phyloP scores from a whole-genome alignment of 2,113 vertebrate genomes.

The Poicephalus meyeri region DNA sequence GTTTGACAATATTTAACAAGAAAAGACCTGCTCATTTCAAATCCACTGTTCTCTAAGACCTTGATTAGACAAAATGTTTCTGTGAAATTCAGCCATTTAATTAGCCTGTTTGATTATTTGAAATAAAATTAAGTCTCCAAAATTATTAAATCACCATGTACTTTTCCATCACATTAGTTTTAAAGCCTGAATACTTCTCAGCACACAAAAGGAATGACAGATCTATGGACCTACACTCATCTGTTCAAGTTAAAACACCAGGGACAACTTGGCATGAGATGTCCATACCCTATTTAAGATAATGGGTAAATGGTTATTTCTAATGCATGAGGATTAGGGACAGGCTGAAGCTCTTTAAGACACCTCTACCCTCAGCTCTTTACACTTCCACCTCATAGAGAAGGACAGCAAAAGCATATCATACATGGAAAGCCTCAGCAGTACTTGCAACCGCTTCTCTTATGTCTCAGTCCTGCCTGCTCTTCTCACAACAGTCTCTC shows the following conservation, averaged over 20 bases:
- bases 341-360: background rate
- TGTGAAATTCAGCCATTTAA: background rate
- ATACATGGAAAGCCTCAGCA: background rate
- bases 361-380: background rate
- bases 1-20: background rate
- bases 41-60: background rate
- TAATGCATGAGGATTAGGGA: background rate
- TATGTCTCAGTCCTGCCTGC: background rate
- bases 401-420: background rate
- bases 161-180: background rate
- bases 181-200: background rate
- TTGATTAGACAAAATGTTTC: background rate
- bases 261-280: accelerated
- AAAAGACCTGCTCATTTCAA: background rate
- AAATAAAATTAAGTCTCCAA: slow-evolving; percentile 11
- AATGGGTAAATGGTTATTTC: background rate
- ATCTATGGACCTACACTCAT: background rate
- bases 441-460: background rate
- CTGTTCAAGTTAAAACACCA: background rate
- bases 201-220: background rate
- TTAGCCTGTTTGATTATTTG: background rate
- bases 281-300: background rate
- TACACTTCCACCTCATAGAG: background rate
- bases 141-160: background rate
- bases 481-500: background rate